A percentile compares a stretch with the other conserved stretches of the same genome.
These are phyloP conservation scores for Enteromius unitaeniatus DNA, from an alignment of 2,797 vertebrate genomes.

Conservation along the genomic window DNA sequence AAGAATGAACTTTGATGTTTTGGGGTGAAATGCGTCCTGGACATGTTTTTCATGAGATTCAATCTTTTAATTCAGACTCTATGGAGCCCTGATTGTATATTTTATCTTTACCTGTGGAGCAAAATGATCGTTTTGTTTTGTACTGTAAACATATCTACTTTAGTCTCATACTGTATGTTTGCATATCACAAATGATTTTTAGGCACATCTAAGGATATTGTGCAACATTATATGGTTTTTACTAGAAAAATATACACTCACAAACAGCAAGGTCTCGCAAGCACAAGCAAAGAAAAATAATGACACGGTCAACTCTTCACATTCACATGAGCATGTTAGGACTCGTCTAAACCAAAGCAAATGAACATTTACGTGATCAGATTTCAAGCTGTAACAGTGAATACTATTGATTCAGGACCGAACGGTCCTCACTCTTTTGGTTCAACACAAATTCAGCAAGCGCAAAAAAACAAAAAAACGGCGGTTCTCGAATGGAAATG, in stretches of 20 bases:
- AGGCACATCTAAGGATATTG: conserved; percentile 78
- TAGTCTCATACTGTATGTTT: conserved; percentile 60
- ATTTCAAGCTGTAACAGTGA: conserved; percentile 64
- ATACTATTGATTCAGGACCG: conserved; percentile 37
- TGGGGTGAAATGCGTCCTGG: background rate
- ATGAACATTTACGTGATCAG: conserved; percentile 58
- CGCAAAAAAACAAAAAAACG: conserved; percentile 44
- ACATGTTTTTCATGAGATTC: background rate
- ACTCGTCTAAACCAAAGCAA: conserved; percentile 63
- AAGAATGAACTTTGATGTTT: background rate
- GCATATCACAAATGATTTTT: conserved; percentile 68
- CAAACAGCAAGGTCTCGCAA: conserved; percentile 67
- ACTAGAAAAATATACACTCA: conserved; percentile 77
- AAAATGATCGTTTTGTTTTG: conserved; percentile 57
- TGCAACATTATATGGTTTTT: conserved; percentile 72
- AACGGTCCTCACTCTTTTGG: conserved; percentile 56
- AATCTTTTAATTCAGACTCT: background rate
- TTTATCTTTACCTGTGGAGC: conserved; percentile 28
- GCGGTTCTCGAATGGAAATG: conserved; percentile 13
- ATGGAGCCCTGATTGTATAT: conserved; percentile 58
- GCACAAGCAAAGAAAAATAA: conserved; percentile 64
- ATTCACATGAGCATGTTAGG: conserved; percentile 66
- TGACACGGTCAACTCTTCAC: conserved; percentile 59
- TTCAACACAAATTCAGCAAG: conserved; percentile 66
- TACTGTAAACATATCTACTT: conserved; percentile 67